phyloP scores from a whole-genome alignment of 1,140 invertebrate genomes.

The Drosophila pseudoananassae region DNA sequence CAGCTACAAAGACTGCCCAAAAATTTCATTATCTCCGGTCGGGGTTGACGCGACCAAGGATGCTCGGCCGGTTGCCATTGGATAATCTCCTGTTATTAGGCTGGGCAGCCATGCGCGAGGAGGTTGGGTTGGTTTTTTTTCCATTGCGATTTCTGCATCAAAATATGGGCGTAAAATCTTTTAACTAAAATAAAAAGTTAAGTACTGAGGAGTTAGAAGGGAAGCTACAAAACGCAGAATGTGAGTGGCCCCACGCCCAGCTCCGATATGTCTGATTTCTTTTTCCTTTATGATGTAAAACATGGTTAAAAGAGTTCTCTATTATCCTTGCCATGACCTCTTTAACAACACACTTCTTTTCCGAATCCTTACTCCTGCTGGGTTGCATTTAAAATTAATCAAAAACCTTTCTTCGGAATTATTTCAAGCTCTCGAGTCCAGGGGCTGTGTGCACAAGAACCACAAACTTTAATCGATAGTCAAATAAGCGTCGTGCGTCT shows the following conservation, averaged over 20 bases:
- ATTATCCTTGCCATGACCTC: background rate
- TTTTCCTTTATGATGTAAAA: no score
- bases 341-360: background rate
- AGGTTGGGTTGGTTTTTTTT: background rate
- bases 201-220: no score
- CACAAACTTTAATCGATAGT: constrained; percentile 81
- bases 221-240: no score
- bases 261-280: no score
- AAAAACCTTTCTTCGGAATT: constrained; percentile 67
- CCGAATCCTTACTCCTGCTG: constrained; percentile 1
- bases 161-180: background rate
- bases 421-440: constrained; percentile 29
- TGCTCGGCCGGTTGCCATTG: constrained; percentile 65
- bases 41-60: constrained; percentile 12
- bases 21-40: constrained; percentile 37
- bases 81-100: constrained; percentile 65
- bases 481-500: constrained; percentile 57
- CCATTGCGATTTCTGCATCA: background rate
- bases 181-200: background rate
- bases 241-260: no score
- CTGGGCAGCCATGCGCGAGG: constrained; percentile 33
- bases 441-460: constrained; percentile 66
- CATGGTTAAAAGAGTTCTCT: no score
- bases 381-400: constrained; percentile 72
- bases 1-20: constrained; percentile 7